Evolutionary conservation across 2,888 invertebrate genomes (phyloP).

Genomic region (Luffia ferchaultella): DNA sequence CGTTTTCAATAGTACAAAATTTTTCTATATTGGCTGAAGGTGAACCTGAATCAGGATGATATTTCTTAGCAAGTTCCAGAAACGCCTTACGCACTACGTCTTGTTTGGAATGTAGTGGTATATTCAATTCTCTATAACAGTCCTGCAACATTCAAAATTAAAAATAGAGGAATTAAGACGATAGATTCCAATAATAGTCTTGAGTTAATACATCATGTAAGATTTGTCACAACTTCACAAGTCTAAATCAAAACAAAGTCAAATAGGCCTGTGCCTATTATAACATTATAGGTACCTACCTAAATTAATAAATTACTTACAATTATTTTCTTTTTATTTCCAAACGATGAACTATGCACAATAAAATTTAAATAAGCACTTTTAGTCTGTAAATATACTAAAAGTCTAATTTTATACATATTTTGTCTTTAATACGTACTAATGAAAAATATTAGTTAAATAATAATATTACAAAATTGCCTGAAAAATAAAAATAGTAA

Average conservation of each 20-base stretch:
- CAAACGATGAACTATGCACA: not conserved
- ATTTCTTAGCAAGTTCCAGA: conserved; percentile 78
- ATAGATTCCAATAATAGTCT: too few species aligned
- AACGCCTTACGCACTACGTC: conserved; percentile 77
- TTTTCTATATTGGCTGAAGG: conserved; percentile 75
- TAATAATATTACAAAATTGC: too few species aligned
- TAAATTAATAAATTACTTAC: too few species aligned
- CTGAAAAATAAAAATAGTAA: too few species aligned
- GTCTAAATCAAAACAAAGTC: too few species aligned
- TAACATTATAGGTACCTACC: too few species aligned
- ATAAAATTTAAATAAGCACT: not conserved
- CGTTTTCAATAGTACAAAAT: conserved; percentile 79
- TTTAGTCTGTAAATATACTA: not conserved
- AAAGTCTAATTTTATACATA: not conserved
- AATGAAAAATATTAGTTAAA: too few species aligned
- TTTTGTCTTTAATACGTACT: too few species aligned
- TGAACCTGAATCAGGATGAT: conserved; percentile 84
- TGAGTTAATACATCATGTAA: too few species aligned
- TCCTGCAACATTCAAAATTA: conserved; percentile 54
- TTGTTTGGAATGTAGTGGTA: conserved; percentile 74
- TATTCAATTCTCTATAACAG: conserved; percentile 72
- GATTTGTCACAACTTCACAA: too few species aligned
- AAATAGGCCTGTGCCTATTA: too few species aligned
- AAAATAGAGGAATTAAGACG: not conserved
- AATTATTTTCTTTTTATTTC: not conserved